phyloP scores from a whole-genome alignment of 1,140 invertebrate genomes.

The Magallana ariakensis region DNA sequence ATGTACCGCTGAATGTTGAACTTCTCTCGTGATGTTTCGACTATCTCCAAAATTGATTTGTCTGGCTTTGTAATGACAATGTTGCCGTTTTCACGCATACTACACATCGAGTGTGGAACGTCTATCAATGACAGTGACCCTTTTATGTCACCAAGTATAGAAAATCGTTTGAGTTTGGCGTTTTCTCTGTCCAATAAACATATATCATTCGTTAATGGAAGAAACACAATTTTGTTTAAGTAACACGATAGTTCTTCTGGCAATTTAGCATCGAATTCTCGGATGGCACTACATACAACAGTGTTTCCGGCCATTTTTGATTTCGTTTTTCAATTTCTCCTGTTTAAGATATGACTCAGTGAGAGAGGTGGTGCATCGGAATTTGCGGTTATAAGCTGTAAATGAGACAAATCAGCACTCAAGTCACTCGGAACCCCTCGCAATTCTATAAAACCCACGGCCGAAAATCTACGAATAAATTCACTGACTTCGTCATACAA shows the following conservation, averaged over 20 bases:
- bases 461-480: conserved; percentile 16
- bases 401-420: not conserved
- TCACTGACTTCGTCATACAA: conserved; percentile 16
- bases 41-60: conserved; percentile 46
- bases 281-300: not conserved
- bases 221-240: conserved; percentile 19
- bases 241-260: conserved; percentile 38
- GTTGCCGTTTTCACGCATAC: conserved; percentile 4
- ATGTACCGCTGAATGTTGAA: conserved; percentile 41
- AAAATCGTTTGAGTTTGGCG: conserved; percentile 39
- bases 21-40: conserved; percentile 23
- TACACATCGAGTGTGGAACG: conserved; percentile 45
- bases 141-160: conserved; percentile 10
- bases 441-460: not conserved
- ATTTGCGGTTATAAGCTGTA: not conserved
- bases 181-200: conserved; percentile 51
- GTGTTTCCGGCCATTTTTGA: not conserved
- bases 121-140: conserved; percentile 34
- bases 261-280: conserved; percentile 24
- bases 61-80: conserved; percentile 50
- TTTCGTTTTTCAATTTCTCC: not conserved
- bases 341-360: not conserved
- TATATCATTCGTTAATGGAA: conserved; percentile 24
- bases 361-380: not conserved
- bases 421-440: not conserved